These are phyloP conservation scores for Cataglyphis altisquamis DNA, from an alignment of 2,888 invertebrate species.

Conservation along the genomic window DNA sequence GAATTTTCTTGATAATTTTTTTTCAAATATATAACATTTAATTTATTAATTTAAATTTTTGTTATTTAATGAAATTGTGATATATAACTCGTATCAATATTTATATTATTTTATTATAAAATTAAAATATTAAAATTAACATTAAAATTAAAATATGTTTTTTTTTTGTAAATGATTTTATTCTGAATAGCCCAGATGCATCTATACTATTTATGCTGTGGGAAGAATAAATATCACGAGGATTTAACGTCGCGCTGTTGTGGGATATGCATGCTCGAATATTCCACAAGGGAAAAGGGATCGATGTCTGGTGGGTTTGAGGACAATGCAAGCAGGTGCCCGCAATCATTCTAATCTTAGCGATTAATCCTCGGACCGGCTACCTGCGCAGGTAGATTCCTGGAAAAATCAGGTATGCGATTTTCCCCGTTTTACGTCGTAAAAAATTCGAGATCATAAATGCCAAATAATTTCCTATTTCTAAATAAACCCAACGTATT, in stretches of 20 bases:
- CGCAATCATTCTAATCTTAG: background rate
- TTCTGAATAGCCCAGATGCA: background rate
- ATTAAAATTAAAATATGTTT: background rate
- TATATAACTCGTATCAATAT: background rate
- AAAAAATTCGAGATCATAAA: background rate
- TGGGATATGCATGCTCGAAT: background rate
- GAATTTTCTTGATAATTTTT: background rate
- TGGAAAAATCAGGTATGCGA: background rate
- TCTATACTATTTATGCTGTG: background rate
- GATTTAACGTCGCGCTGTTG: background rate
- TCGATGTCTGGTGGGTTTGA: background rate
- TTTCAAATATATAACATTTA: background rate
- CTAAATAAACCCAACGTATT: background rate
- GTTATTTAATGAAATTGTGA: background rate
- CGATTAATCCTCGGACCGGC: background rate
- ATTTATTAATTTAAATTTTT: background rate
- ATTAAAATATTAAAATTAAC: background rate
- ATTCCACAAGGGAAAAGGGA: background rate
- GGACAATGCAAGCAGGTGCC: background rate
- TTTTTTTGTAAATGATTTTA: background rate
- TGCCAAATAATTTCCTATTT: background rate
- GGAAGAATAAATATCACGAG: background rate
- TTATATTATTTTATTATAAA: too few relatives aligned
- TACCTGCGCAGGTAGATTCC: background rate
- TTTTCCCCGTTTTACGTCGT: background rate